These are phyloP conservation scores for Temnopleurus reevesii DNA, from an alignment of 53 echinoderm and acorn worm genomes.

Conservation along the genomic window DNA sequence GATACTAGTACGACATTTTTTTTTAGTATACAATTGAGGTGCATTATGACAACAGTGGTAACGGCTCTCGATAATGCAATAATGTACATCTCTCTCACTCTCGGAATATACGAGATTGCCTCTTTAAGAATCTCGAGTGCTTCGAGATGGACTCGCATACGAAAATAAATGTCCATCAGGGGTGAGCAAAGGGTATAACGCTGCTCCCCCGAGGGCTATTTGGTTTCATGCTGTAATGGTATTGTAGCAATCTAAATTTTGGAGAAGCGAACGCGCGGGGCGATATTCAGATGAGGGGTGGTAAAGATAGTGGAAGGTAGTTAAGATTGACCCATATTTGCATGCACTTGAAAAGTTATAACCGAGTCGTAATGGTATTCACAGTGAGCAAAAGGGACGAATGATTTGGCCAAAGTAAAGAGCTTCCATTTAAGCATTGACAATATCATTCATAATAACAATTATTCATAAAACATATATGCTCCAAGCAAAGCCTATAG, in stretches of 20 bases:
- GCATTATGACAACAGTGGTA: background rate
- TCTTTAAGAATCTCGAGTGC: conserved; percentile 24
- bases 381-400: too few relatives aligned
- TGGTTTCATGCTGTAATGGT: conserved; percentile 18
- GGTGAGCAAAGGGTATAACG: background rate
- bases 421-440: too few relatives aligned
- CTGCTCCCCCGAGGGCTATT: background rate
- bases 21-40: too few relatives aligned
- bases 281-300: background rate
- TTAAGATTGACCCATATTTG: background rate
- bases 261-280: background rate
- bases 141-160: conserved; percentile 19
- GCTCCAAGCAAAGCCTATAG: too few relatives aligned
- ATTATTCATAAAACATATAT: too few relatives aligned
- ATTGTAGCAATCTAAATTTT: conserved; percentile 32
- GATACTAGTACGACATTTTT: too few relatives aligned
- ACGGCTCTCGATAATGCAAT: conserved; percentile 8
- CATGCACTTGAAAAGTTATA: background rate
- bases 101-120: conserved; percentile 10
- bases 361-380: too few relatives aligned
- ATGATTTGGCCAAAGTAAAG: too few relatives aligned
- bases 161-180: conserved; percentile 16
- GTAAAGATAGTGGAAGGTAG: background rate
- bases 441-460: too few relatives aligned
- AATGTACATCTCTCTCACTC: conserved; percentile 19